Percentiles rank a stretch among this genome's conserved stretches.
These are phyloP conservation scores for Recurvirostra avosetta DNA, from an alignment of 2,113 vertebrate species.

Conservation along the genomic window DNA sequence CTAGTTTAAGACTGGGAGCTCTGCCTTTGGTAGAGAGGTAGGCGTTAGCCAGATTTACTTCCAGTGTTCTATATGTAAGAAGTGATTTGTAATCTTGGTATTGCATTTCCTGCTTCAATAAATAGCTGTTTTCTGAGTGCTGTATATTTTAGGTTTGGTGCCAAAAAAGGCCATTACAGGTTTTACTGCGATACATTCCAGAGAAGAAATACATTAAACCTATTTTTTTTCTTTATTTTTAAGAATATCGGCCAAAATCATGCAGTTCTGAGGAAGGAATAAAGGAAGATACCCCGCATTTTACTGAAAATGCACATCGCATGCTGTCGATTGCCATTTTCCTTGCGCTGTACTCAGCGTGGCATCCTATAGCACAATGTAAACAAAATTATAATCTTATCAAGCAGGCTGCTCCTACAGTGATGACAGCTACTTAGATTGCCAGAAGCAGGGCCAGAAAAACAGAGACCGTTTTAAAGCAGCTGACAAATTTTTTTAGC, in stretches of 20 bases:
- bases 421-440: slow-evolving; percentile 62
- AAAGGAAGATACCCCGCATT: not conserved
- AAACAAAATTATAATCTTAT: slow-evolving; percentile 80
- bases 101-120: slow-evolving; percentile 44
- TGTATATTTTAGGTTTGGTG: not conserved
- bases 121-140: slow-evolving; percentile 14
- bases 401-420: slow-evolving; percentile 64
- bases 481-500: slow-evolving; percentile 52
- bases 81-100: slow-evolving; percentile 11
- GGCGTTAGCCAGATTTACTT: slow-evolving; percentile 5
- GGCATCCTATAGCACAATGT: slow-evolving; percentile 71
- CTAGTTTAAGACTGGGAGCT: not conserved
- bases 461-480: slow-evolving; percentile 60
- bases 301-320: slow-evolving; percentile 24
- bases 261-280: not conserved
- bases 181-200: slow-evolving; percentile 29
- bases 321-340: slow-evolving; percentile 64
- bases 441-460: slow-evolving; percentile 51
- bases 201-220: not conserved
- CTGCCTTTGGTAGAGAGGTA: not conserved
- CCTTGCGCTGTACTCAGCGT: slow-evolving; percentile 53
- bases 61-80: not conserved
- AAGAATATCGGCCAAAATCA: not conserved
- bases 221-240: not conserved
- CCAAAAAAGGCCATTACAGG: slow-evolving; percentile 22